Evolutionary conservation across 2,888 invertebrate species (phyloP), one percentile per base, ranked within the genome.

Genomic region (Osmoderma eremita): DNA sequence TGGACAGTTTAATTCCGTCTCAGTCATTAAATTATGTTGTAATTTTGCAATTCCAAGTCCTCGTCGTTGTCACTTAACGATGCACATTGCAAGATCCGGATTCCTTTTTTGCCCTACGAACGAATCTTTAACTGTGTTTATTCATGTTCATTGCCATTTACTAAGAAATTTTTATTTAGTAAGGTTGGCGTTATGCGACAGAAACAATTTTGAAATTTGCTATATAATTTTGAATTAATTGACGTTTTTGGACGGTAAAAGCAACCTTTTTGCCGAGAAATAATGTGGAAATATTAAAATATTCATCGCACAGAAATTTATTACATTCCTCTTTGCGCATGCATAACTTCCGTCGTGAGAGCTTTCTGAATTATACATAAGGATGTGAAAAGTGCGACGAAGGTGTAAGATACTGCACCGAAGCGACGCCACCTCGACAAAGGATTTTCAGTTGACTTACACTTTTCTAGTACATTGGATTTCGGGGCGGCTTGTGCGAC

Each of bases 21-120:
- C 70, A 67, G 69, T 72, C 72, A 65, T 70, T 69, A 70, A 72
- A 72, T 72, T 72, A 72, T 67, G 41, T 53, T 42, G 72, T 72
- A 72, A 72, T 72, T 72, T 69, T 65, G 72, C 70, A 72, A 72
- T 72, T 70, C 63, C 63, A 67, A 65, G 69, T 69, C 50, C 45
- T 69, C 62, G 66, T 68, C 42, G 51, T 20, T 65, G 53, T n/a
- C 65, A 67, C 69, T 70, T 71, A 69, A 72, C 72, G 69, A 70
- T 66, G 69, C 61, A 65, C 56, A 54, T 61, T 63, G 50, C 15
- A 65, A 56, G 56, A 41, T 56, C 42, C 18, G 5, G 45, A 15
- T 58, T 41, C 17, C 45, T 45, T 48, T 61, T 48, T 61, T 61
- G 58, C 45, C 45, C 17, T 4, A n/a, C 42, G 12, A n/a, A n/a